These are phyloP conservation scores for Gymnobelideus leadbeateri DNA, from an alignment of 2,113 vertebrate genomes.

Conservation along the genomic window DNA sequence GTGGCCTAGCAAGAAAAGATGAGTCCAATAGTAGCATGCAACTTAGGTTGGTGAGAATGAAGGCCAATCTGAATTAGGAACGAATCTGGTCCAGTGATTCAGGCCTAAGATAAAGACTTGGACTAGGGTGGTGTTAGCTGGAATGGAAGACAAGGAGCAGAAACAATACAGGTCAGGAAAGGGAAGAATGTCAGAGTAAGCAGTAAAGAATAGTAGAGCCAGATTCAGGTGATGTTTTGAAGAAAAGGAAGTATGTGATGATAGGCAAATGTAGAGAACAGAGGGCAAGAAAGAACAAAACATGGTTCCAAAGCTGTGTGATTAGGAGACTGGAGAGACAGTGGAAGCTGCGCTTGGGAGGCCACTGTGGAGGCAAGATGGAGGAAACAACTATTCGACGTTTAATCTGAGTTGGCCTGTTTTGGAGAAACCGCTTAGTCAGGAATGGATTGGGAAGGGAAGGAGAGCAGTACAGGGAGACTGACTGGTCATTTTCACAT, in stretches of 20 bases:
- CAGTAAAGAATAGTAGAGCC: background rate
- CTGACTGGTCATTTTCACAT: slow-evolving; percentile 39
- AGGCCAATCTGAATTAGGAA: background rate
- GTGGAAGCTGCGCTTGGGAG: background rate
- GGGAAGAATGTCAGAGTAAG: background rate
- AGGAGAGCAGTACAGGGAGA: background rate
- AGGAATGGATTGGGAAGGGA: background rate
- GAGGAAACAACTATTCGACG: background rate
- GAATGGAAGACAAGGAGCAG: background rate
- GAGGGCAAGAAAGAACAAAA: background rate
- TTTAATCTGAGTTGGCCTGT: slow-evolving; percentile 18
- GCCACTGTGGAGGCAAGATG: background rate
- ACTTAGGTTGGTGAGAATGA: background rate
- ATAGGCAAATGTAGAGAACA: background rate
- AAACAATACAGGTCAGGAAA: background rate
- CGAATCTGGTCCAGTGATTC: background rate
- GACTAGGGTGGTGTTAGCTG: background rate
- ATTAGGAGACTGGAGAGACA: background rate
- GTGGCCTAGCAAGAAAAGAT: background rate
- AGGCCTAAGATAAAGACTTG: background rate
- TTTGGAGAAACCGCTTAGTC: slow-evolving; percentile 5
- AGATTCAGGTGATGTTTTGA: background rate
- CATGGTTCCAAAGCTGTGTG: slow-evolving; percentile 7
- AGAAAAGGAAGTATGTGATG: background rate
- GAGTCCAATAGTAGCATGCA: background rate